Percentiles rank a stretch among this genome's conserved stretches.
phyloP scores from a whole-genome alignment of 2,888 invertebrate species.

The Tortrix viridana region DNA sequence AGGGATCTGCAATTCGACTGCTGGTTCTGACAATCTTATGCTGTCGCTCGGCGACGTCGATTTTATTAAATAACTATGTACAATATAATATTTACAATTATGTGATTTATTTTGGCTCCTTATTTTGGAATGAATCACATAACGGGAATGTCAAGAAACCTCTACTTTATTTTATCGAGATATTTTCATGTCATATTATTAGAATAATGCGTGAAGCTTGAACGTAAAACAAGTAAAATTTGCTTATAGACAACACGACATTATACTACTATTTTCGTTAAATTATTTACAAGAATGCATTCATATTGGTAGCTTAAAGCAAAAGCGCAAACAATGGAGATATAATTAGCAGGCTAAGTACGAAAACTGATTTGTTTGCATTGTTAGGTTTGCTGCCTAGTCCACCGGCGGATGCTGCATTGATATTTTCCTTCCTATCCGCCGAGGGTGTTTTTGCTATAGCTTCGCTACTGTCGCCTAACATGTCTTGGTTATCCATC shows the following conservation, averaged over 20 bases:
- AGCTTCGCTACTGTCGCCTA: conserved; percentile 65
- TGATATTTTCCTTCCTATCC: conserved; percentile 63
- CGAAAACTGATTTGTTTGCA: conserved; percentile 54
- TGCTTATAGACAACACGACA: conserved; percentile 66
- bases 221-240: conserved; percentile 63
- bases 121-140: conserved; percentile 77
- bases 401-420: conserved; percentile 66
- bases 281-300: conserved; percentile 68
- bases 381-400: conserved; percentile 66
- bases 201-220: conserved; percentile 71
- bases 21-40: conserved; percentile 54
- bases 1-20: conserved; percentile 51
- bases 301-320: conserved; percentile 56
- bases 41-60: conserved; percentile 76
- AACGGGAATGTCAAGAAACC: conserved; percentile 78
- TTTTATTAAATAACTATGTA: conserved; percentile 72
- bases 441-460: conserved; percentile 55
- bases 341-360: conserved; percentile 55
- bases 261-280: conserved; percentile 51
- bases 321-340: conserved; percentile 62
- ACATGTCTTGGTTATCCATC: conserved; percentile 61
- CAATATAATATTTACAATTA: conserved; percentile 78
- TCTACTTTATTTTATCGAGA: conserved; percentile 68
- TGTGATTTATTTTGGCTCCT: conserved; percentile 71
- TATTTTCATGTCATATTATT: conserved; percentile 43